These are phyloP conservation scores for Saguinus midas DNA, from an alignment of 2,113 vertebrate genomes.

Conservation along the genomic window DNA sequence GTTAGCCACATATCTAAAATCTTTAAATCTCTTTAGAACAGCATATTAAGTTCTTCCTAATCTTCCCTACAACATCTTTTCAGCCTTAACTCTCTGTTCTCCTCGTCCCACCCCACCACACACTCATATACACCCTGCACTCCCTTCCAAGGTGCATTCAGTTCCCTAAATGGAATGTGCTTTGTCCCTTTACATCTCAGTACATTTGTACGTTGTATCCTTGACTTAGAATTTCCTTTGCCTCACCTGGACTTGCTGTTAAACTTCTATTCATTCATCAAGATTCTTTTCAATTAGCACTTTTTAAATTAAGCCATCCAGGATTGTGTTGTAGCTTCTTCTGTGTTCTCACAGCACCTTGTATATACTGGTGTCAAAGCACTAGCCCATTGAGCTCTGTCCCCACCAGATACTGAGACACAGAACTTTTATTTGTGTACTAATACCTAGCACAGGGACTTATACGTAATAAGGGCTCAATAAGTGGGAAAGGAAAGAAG, in stretches of 20 bases:
- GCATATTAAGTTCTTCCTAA: neutral
- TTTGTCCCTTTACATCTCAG: conserved; percentile 36
- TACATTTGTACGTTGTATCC: conserved; percentile 32
- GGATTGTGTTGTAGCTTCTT: neutral
- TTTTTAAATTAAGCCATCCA: neutral
- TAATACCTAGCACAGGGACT: neutral
- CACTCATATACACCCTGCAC: neutral
- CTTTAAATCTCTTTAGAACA: neutral
- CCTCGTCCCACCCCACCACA: neutral
- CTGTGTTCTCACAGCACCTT: neutral
- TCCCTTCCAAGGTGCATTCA: neutral
- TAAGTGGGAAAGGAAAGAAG: neutral
- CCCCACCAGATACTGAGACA: neutral
- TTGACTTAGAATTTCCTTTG: neutral
- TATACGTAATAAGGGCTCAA: neutral
- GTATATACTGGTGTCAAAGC: neutral
- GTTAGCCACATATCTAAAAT: neutral
- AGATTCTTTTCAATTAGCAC: neutral
- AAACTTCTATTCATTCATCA: neutral
- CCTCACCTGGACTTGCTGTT: neutral
- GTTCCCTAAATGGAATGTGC: neutral
- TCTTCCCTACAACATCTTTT: neutral
- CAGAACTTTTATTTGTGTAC: neutral
- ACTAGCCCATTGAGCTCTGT: neutral
- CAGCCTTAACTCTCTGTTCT: neutral